These are phyloP conservation scores for Porites cylindrica DNA, from an alignment of 92 coral and sea anemone genomes.

Conservation along the genomic window DNA sequence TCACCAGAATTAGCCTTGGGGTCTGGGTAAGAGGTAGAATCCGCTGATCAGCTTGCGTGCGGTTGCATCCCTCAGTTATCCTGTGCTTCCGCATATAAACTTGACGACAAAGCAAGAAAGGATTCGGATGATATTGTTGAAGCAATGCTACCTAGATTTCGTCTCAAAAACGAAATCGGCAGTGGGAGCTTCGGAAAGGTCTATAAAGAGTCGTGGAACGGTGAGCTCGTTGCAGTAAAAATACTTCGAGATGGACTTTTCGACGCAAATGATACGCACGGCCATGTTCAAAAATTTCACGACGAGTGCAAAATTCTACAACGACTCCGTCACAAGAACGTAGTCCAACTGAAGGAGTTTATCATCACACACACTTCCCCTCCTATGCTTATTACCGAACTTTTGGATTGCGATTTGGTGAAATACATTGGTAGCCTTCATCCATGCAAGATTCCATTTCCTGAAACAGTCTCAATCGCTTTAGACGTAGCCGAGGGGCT, in stretches of 20 bases:
- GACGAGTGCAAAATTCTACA: conserved; percentile 11
- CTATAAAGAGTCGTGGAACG: conserved; percentile 5
- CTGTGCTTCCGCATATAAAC: too few species aligned
- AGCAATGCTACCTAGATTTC: too few species aligned
- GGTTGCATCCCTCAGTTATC: too few species aligned
- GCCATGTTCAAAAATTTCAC: background rate
- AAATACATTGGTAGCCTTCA: background rate
- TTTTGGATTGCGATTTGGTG: conserved; percentile 8
- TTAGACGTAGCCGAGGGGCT: conserved; percentile 70
- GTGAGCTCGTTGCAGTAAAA: background rate
- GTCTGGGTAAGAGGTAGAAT: too few species aligned
- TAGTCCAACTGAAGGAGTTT: background rate
- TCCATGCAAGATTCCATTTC: conserved; percentile 42
- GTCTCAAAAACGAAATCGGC: background rate
- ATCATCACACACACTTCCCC: background rate
- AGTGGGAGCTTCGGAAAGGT: conserved; percentile 7
- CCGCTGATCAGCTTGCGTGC: too few species aligned
- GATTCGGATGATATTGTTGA: too few species aligned
- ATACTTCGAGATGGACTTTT: background rate
- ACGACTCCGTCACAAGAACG: background rate
- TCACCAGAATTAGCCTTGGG: too few species aligned
- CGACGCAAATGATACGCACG: background rate
- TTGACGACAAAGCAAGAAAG: too few species aligned
- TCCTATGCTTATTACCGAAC: conserved; percentile 23
- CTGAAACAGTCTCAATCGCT: conserved; percentile 49